A percentile compares a stretch with the other conserved stretches of the same genome.
phyloP scores from a whole-genome alignment of 2,113 vertebrate species.

The Entomyzon cyanotis region DNA sequence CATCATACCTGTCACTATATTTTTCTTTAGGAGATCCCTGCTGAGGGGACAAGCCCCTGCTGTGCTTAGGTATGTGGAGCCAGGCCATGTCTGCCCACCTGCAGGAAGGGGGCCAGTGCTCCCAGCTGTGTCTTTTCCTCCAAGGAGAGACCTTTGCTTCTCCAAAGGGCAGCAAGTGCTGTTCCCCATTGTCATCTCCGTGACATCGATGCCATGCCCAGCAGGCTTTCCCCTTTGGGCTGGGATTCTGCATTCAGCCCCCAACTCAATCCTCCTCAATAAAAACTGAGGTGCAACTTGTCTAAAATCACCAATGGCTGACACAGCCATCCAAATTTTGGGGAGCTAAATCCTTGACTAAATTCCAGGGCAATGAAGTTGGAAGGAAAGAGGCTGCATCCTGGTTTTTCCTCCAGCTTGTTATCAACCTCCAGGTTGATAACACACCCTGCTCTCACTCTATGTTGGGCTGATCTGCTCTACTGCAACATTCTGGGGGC shows the following conservation, averaged over 20 bases:
- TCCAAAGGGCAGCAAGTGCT: not conserved
- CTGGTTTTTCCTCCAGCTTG: not conserved
- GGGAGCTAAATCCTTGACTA: not conserved
- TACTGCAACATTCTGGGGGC: not conserved
- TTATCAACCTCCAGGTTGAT: not conserved
- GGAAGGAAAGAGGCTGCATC: not conserved
- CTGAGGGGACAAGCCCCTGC: not conserved
- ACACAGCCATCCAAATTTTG: not conserved
- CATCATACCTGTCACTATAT: accelerated
- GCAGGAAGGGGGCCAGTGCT: not conserved
- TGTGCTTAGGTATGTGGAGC: accelerated
- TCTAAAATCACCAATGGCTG: not conserved
- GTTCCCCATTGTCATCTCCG: not conserved
- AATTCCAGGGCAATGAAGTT: not conserved
- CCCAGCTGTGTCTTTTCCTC: not conserved
- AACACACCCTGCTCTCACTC: not conserved
- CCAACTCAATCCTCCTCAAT: not conserved
- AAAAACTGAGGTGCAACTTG: not conserved
- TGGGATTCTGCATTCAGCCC: not conserved
- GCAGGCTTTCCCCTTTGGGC: not conserved
- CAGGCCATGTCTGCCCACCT: not conserved
- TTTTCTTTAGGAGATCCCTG: not conserved
- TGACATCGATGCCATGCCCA: accelerated
- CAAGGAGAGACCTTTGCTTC: not conserved
- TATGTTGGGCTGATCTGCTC: accelerated